A percentile compares a stretch with the other conserved stretches of the same genome.
Conservation (phyloP, 2,797 vertebrate species). For the Vipera latastei region DNA sequence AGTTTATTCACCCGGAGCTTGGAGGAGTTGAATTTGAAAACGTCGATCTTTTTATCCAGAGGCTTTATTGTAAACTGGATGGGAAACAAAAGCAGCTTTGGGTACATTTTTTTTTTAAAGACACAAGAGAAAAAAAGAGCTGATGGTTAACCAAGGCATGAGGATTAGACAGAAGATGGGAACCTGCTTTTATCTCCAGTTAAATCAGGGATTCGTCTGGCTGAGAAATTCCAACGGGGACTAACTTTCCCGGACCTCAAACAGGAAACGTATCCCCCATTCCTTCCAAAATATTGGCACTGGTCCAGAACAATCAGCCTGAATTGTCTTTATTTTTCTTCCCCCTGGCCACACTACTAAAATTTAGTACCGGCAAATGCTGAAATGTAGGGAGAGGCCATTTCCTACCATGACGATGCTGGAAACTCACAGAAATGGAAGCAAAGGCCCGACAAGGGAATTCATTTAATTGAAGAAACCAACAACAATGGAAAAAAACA, state of each 20-base stretch:
- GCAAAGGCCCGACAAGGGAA: not conserved
- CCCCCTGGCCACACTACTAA: not conserved
- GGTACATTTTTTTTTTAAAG: not conserved
- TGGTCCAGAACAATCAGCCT: not conserved
- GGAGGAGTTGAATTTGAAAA: conserved; percentile 96
- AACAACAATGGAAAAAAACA: not conserved
- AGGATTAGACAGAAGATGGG: not conserved
- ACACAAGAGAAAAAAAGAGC: not conserved
- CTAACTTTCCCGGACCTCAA: not conserved
- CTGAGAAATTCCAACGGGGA: not conserved
- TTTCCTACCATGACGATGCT: not conserved
- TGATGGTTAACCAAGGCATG: not conserved
- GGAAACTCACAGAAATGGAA: not conserved
- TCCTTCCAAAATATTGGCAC: not conserved
- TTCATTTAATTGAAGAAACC: not conserved
- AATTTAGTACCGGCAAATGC: not conserved
- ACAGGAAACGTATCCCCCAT: not conserved
- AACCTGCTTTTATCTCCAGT: too few species aligned
- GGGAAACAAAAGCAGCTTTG: conserved; percentile 5
- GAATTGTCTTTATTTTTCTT: not conserved
- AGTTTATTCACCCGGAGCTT: conserved; percentile 91
- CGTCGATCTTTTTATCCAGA: conserved; percentile 92
- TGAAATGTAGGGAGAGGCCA: not conserved
- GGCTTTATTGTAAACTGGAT: conserved; percentile 93
- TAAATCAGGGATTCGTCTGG: too few species aligned